A percentile compares a stretch with the other conserved stretches of the same genome.
Evolutionary conservation across 1,140 invertebrate genomes (phyloP).

Genomic region (Drosophila murphyi): DNA sequence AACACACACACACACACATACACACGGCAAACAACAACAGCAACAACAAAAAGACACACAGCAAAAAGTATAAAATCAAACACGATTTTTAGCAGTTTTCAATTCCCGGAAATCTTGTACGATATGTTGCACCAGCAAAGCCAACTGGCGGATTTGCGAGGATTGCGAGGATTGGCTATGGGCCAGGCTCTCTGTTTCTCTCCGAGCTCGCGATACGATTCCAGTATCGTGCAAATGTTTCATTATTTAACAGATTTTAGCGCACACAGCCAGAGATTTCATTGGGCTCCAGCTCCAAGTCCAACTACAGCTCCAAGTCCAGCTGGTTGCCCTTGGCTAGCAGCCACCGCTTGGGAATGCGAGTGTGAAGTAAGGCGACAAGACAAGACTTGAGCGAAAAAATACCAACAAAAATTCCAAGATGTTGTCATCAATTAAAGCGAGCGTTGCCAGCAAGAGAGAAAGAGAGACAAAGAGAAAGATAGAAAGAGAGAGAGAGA

Average conservation of each 20-base stretch:
- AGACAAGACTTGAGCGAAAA: constrained; percentile 52
- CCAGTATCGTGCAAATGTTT: constrained; percentile 81
- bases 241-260: constrained; percentile 80
- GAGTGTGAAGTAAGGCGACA: constrained; percentile 53
- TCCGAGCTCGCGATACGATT: constrained; percentile 57
- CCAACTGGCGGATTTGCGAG: constrained; percentile 37
- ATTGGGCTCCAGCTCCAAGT: neutral
- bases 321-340: constrained; percentile 11
- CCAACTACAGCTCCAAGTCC: neutral
- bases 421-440: constrained; percentile 84
- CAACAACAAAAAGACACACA: neutral
- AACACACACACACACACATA: neutral
- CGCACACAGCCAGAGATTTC: constrained; percentile 48
- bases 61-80: constrained; percentile 73
- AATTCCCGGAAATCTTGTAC: constrained; percentile 83
- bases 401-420: constrained; percentile 83
- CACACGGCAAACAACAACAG: neutral
- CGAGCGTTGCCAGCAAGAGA: constrained; percentile 27
- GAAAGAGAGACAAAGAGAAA: constrained; percentile 10
- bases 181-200: neutral
- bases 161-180: constrained; percentile 32
- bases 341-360: constrained; percentile 24
- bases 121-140: constrained; percentile 75
- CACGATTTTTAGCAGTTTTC: constrained; percentile 83
- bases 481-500: constrained; percentile 4